These are phyloP conservation scores for Penaeus chinensis DNA, from an alignment of 1,140 invertebrate species.

Conservation along the genomic window DNA sequence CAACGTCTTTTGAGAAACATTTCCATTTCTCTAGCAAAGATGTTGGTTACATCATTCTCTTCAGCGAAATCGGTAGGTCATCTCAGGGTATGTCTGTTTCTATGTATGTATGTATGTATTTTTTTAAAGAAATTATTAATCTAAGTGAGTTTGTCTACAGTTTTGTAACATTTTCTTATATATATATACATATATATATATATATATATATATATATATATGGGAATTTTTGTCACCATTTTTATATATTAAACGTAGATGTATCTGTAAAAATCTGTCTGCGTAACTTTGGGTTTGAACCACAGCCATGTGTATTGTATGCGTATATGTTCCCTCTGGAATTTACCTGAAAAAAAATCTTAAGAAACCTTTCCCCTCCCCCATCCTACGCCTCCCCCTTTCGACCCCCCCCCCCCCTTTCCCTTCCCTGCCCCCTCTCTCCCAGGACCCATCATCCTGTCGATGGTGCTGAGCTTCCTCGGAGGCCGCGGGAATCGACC, in stretches of 20 bases:
- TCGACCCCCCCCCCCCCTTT: too few species aligned
- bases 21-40: constrained; percentile 62
- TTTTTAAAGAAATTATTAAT: not conserved
- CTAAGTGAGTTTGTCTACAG: too few species aligned
- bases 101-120: not conserved
- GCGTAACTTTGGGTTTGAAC: not conserved
- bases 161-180: too few species aligned
- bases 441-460: constrained; percentile 49
- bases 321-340: too few species aligned
- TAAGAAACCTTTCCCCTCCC: too few species aligned
- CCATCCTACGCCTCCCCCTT: too few species aligned
- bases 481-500: constrained; percentile 60
- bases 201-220: too few species aligned
- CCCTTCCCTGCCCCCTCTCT: too few species aligned
- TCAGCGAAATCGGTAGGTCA: constrained; percentile 59
- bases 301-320: too few species aligned
- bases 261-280: not conserved
- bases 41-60: constrained; percentile 52
- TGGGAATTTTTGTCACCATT: not conserved
- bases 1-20: constrained; percentile 63
- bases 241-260: not conserved
- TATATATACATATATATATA: too few species aligned
- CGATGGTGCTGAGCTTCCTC: constrained; percentile 58
- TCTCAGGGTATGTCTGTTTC: not conserved
- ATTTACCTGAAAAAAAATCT: not conserved